Evolutionary conservation across 1,140 invertebrate species (phyloP), one percentile per base, ranked within the genome.

Genomic region (Zaprionus taronus): DNA sequence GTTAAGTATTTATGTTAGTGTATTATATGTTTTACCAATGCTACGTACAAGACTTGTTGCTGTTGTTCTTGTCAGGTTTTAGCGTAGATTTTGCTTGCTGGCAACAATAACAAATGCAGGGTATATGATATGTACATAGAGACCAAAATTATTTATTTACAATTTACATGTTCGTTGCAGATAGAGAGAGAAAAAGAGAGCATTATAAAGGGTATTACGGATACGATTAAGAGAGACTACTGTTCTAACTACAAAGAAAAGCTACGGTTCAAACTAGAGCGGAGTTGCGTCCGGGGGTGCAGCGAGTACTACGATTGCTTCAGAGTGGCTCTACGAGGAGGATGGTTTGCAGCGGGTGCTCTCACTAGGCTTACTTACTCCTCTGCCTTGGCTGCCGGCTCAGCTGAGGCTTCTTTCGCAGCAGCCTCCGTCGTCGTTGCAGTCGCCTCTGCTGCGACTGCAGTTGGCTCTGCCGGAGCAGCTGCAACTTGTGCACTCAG

Each of bases 81-180:
- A 71, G 51, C 44, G 20, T 15, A 56, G 47, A 47, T 78, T 24
- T 81, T 62, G 72, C 71, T 75, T 63, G 77, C 17, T 77, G 57
- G 75, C 76, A 73, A 72, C 55, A 77, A 87, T 72, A 87, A 87
- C 61, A 86, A 83, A 87, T 75, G 80, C 77, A 75, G 77, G 51
- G 28, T 78, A 73, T 89, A 76, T 90, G 77, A 89, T 87, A 87
- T 87, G 74, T 87, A 87, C 83, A 87, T 84, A 72, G 74, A 84
- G 86, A 73, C 66, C 81, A 62, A 72, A 65, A 58, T 72, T 77
- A 83, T 87, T 87, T 87, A 87, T 87, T 87, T 87, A 86, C 83
- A 86, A 86, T 86, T 87, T 86, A 86, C 83, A 86, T 73, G 73
- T 69, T 47, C 71, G 71, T 73, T 68, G 57, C 79, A 67, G 79